Evolutionary conservation across 2,113 vertebrate genomes (phyloP).

Genomic region (Ochotona curzoniae): DNA sequence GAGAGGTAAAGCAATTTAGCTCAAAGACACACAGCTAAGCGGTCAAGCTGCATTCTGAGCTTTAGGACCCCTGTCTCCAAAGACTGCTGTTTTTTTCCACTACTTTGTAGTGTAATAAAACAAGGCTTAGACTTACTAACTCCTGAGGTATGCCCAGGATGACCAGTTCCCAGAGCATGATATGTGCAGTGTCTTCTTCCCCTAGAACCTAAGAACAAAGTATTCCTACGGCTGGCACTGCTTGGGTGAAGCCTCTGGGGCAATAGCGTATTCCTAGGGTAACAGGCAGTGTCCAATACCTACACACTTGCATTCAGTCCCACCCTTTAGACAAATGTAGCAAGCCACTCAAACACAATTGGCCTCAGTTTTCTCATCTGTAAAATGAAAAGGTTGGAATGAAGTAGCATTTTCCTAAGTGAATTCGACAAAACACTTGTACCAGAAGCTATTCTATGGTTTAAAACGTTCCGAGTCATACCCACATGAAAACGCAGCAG

Average conservation of each 20-base stretch:
- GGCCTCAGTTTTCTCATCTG: not conserved
- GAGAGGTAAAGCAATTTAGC: not conserved
- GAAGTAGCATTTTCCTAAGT: constrained; percentile 50
- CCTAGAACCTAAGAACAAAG: not conserved
- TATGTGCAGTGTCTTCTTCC: not conserved
- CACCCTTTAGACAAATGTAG: not conserved
- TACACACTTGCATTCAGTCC: not conserved
- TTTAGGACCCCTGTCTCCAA: not conserved
- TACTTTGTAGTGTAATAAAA: not conserved
- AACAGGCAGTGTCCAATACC: not conserved
- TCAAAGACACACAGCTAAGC: not conserved
- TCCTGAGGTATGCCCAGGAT: not conserved
- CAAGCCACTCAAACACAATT: not conserved
- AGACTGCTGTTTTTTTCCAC: not conserved
- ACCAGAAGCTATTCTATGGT: not conserved
- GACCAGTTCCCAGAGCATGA: not conserved
- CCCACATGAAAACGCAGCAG: not conserved
- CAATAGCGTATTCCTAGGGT: no score
- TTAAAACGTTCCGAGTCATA: not conserved
- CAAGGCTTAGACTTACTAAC: not conserved
- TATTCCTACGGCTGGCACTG: not conserved
- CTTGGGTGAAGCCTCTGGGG: not conserved
- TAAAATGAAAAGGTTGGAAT: constrained; percentile 23
- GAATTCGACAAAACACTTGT: not conserved
- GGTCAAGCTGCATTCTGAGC: not conserved